Conservation (phyloP, 2,888 invertebrate genomes). For the Drosophila monieri region DNA sequence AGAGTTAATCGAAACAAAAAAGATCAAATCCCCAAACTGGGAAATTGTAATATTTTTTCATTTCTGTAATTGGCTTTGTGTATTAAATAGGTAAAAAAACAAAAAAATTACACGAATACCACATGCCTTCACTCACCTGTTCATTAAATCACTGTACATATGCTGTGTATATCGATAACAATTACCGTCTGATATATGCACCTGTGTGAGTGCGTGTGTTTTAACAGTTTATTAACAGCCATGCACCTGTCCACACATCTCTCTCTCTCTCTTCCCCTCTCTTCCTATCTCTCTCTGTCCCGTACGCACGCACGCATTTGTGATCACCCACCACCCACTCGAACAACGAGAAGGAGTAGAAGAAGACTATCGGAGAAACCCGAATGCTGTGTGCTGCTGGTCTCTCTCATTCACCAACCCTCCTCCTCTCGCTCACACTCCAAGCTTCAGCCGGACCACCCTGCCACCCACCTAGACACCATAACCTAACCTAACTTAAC, state of each 20-base stretch:
- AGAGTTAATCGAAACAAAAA: conserved; percentile 49
- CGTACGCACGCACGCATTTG: conserved; percentile 39
- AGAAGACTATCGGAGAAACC: conserved; percentile 1
- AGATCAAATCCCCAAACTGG: conserved; percentile 25
- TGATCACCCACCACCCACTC: conserved; percentile 13
- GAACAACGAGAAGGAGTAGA: conserved; percentile 2
- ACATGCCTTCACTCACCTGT: conserved; percentile 35
- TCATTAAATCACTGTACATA: conserved; percentile 3
- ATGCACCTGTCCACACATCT: conserved; percentile 40
- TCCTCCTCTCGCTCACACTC: conserved; percentile 20
- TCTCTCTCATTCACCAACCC: neutral
- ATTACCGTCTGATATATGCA: conserved; percentile 31
- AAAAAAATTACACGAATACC: conserved; percentile 18
- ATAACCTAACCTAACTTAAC: conserved; percentile 9
- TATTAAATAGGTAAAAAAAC: conserved; percentile 41
- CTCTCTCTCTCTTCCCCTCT: neutral
- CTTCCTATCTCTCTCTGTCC: neutral
- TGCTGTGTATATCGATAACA: conserved; percentile 38
- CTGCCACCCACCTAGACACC: conserved; percentile 3
- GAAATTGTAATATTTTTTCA: conserved; percentile 44
- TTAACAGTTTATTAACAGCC: conserved; percentile 34
- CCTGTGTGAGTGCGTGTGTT: conserved; percentile 37
- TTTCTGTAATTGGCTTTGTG: conserved; percentile 67
- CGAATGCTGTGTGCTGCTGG: conserved; percentile 7
- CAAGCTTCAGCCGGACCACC: conserved; percentile 4